Conservation (phyloP, 2,888 invertebrate genomes). For the Eremobia ochroleuca region DNA sequence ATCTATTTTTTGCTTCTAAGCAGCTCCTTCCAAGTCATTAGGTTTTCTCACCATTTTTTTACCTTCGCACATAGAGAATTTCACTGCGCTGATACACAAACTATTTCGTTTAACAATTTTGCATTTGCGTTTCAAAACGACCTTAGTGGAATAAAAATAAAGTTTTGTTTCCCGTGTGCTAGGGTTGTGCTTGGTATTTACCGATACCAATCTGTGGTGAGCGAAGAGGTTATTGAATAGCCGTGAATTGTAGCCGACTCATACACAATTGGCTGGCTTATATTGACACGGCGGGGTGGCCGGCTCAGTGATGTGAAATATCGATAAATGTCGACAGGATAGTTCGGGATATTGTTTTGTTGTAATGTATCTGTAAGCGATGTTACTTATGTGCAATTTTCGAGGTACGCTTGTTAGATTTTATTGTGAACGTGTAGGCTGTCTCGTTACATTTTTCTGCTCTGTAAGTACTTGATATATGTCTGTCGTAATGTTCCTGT, state of each 20-base stretch:
- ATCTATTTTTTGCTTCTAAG: conserved; percentile 60
- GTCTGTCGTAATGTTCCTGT: conserved; percentile 18
- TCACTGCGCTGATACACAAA: conserved; percentile 68
- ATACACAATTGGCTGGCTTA: conserved; percentile 87
- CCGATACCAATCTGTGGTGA: conserved; percentile 85
- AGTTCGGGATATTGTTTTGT: conserved; percentile 63
- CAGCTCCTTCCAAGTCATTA: conserved; percentile 68
- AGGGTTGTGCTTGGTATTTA: conserved; percentile 58
- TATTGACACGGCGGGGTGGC: conserved; percentile 88
- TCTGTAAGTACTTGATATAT: conserved; percentile 35
- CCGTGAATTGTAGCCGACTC: conserved; percentile 85
- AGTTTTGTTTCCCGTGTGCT: conserved; percentile 51
- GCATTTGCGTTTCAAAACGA: conserved; percentile 14
- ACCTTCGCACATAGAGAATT: conserved; percentile 73
- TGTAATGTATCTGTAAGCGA: conserved; percentile 60
- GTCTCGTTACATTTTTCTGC: conserved; percentile 51
- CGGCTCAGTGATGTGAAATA: conserved; percentile 75
- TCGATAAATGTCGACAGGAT: conserved; percentile 65
- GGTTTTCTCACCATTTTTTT: conserved; percentile 72
- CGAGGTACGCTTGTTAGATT: conserved; percentile 57
- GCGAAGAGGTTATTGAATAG: conserved; percentile 87
- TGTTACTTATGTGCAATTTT: conserved; percentile 61
- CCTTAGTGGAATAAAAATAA: conserved; percentile 44
- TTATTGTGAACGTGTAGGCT: conserved; percentile 52
- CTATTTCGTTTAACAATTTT: conserved; percentile 69